Percentiles rank a stretch among this genome's conserved stretches.
phyloP scores from a whole-genome alignment of 2,113 vertebrate species.

The Leucosticte australis region DNA sequence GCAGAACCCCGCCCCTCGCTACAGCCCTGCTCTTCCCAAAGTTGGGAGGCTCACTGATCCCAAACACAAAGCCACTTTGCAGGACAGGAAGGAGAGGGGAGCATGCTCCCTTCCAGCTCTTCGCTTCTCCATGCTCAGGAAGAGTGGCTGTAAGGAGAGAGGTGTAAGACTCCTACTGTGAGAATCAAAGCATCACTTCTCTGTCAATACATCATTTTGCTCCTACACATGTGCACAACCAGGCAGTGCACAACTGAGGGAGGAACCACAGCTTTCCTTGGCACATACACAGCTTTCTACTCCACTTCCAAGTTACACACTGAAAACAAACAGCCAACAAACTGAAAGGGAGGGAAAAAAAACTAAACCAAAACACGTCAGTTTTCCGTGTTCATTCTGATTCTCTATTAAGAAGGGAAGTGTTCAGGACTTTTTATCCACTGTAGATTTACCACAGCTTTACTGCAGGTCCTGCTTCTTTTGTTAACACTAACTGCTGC shows the following conservation, averaged over 20 bases:
- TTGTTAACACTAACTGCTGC: neutral
- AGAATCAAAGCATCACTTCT: neutral
- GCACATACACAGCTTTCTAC: neutral
- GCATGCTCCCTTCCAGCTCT: neutral
- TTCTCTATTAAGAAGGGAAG: neutral
- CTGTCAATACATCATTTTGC: neutral
- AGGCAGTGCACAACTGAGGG: neutral
- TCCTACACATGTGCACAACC: neutral
- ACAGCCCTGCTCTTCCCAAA: neutral
- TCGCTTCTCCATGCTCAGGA: neutral
- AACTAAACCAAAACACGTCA: too few relatives aligned
- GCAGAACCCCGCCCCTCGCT: neutral
- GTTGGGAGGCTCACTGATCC: neutral
- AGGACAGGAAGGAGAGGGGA: neutral
- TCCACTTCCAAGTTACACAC: neutral
- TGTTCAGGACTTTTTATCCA: neutral
- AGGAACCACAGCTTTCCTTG: neutral
- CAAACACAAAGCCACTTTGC: fast-evolving
- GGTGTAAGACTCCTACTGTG: neutral
- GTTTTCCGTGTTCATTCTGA: neutral
- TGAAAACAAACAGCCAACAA: neutral
- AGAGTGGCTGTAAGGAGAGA: neutral
- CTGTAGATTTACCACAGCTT: neutral
- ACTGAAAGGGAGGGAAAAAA: neutral
- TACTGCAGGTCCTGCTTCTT: neutral